phyloP scores from a whole-genome alignment of 64 coral and sea anemone species.

The Pocillopora damicornis region DNA sequence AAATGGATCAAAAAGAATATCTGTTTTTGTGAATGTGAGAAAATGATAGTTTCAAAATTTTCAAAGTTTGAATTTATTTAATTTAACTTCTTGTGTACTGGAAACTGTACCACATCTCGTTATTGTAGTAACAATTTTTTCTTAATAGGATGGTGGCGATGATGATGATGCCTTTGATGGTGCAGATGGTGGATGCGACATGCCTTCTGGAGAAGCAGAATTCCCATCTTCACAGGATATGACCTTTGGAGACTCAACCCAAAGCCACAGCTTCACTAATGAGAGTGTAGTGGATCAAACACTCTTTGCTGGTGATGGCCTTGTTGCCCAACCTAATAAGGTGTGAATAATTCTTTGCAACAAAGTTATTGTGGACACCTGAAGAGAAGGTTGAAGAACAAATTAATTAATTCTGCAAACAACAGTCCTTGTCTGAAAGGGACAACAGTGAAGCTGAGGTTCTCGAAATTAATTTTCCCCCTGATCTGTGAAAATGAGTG shows the following conservation, averaged over 20 bases:
- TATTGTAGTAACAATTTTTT: neutral
- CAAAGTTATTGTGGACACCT: neutral
- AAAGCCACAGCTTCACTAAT: conserved; percentile 73
- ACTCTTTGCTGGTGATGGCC: conserved; percentile 87
- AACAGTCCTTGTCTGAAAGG: too few relatives aligned
- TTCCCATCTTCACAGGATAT: conserved; percentile 47
- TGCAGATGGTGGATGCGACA: neutral
- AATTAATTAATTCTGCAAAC: too few relatives aligned
- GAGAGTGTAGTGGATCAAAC: conserved; percentile 66
- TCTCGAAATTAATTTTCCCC: too few relatives aligned
- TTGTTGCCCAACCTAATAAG: conserved; percentile 95
- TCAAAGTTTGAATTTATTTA: too few relatives aligned
- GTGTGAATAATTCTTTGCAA: neutral
- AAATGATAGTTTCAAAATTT: too few relatives aligned
- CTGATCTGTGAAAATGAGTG: too few relatives aligned
- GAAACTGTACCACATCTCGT: too few relatives aligned
- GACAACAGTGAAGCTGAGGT: too few relatives aligned
- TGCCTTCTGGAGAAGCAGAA: conserved; percentile 1
- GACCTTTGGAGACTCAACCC: conserved; percentile 65
- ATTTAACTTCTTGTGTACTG: too few relatives aligned
- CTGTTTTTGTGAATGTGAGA: too few relatives aligned
- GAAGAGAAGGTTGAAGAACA: too few relatives aligned
- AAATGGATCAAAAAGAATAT: too few relatives aligned
- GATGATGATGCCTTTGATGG: conserved; percentile 20
- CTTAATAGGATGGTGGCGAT: conserved; percentile 24